Percentiles rank a stretch among this genome's conserved stretches.
phyloP scores from a whole-genome alignment of 30 jellyfish, hydroid and myxozoan species.

The Chrysaora quinquecirrha region DNA sequence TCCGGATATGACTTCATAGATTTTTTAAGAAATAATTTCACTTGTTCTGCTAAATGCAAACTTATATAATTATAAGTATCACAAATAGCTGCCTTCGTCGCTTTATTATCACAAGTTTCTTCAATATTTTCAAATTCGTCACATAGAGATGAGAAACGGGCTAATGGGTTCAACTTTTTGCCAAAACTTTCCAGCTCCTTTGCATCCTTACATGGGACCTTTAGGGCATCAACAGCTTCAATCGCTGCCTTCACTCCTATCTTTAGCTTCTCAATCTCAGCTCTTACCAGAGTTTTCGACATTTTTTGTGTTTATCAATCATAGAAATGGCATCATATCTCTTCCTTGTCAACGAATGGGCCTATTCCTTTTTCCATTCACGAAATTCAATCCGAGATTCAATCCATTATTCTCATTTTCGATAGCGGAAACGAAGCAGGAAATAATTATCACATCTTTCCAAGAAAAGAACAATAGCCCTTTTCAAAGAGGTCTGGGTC shows the following conservation, averaged over 20 bases:
- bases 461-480: background rate
- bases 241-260: background rate
- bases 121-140: background rate
- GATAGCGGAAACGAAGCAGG: background rate
- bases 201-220: background rate
- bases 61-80: background rate
- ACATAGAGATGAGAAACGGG: background rate
- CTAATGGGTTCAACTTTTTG: background rate
- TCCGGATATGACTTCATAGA: background rate
- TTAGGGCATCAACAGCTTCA: background rate
- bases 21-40: background rate
- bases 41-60: background rate
- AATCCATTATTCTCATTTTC: background rate
- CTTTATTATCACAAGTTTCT: background rate
- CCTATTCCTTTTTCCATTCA: too few species aligned
- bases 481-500: too few species aligned
- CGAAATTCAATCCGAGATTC: too few species aligned
- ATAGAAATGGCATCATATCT: background rate
- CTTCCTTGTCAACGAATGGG: too few species aligned
- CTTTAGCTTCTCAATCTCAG: background rate
- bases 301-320: background rate
- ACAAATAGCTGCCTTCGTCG: background rate
- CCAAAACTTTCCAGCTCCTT: background rate
- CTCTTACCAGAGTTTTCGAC: background rate
- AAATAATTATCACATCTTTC: background rate